Base-by-base conservation (phyloP, 1,140 invertebrate genomes). In the Cataglyphis hispanica region DNA sequence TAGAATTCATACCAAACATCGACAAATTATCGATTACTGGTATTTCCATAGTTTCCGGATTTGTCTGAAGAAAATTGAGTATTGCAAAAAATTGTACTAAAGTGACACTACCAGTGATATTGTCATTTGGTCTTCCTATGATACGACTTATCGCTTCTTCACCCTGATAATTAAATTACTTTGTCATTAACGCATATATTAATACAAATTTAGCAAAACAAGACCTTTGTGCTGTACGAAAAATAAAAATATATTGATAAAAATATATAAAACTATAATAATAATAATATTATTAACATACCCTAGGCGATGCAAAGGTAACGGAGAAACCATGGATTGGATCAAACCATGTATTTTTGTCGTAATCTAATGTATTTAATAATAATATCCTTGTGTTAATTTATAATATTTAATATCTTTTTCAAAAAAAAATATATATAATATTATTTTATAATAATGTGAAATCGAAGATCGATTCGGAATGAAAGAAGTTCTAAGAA, bases 321-420 rank as follows among this genome's bases (percentile, higher is more conserved):
- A 92, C 61, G 11, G 92, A 91, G 66, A 93, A 93, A 64, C 92
- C 92, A 16, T 89, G 69, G 10, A 91, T 7, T 16, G 92, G 91
- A 86, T 93, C 76, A 22, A 80, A 89, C 92, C 92, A 93, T 50
- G 75, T 86, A 1, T 22, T 0, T 19, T 78, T 66, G 2, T n/a
- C 61, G 27, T 86, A 91, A 92, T 91, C 87, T 85, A 70, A 56
- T 72, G 1, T 0, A 64, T 27, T 40, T 43, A 76, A 53, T 22
- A 11, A 67, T 58, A 77, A 76, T 22, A 19, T 75, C 0, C 16
- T n/a, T 50, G 10, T 10, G 64, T 72, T 7, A 27, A n/a, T 67
- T 22, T 13, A 11, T 16, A 25, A 34, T 66, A 40, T 13, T 25
- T 69, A 46, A 69, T 43, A 61, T 25, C 10, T 67, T 11, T 31